These are phyloP conservation scores for Crypturellus undulatus DNA, from an alignment of 2,113 vertebrate genomes.

Conservation along the genomic window DNA sequence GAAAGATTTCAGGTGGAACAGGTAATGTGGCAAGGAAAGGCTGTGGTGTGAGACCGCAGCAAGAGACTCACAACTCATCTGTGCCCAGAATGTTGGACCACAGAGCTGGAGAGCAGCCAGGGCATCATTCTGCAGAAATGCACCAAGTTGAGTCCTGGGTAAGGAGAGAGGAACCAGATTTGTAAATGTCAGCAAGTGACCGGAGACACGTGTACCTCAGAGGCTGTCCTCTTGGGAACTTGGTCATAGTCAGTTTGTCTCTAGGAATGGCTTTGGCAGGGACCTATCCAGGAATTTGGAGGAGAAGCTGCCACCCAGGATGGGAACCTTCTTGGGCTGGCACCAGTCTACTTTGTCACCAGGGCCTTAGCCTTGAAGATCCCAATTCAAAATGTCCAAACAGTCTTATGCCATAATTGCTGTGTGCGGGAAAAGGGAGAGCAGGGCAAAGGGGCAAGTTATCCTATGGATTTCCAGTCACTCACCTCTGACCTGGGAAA, in stretches of 20 bases:
- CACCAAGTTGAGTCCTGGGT: not conserved
- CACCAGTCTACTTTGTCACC: not conserved
- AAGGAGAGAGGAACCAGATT: not conserved
- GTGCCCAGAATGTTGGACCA: not conserved
- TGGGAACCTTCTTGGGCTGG: not conserved
- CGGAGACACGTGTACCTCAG: fast-evolving
- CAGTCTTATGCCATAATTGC: not conserved
- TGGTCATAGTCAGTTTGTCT: not conserved
- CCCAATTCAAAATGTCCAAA: not conserved
- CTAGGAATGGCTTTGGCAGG: not conserved
- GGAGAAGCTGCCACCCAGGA: not conserved
- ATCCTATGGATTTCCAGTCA: not conserved
- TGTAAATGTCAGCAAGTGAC: not conserved
- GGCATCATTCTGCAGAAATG: not conserved
- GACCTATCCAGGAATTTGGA: not conserved
- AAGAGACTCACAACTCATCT: not conserved
- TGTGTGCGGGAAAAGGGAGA: not conserved
- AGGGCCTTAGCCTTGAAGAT: not conserved
- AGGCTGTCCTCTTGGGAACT: not conserved
- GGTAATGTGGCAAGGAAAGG: not conserved
- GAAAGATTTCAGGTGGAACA: not conserved
- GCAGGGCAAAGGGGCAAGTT: not conserved
- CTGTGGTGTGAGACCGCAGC: not conserved
- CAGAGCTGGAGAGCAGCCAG: not conserved
- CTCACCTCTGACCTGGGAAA: fast-evolving